phyloP scores from a whole-genome alignment of 2,888 invertebrate species.

The Monopis laevigella region DNA sequence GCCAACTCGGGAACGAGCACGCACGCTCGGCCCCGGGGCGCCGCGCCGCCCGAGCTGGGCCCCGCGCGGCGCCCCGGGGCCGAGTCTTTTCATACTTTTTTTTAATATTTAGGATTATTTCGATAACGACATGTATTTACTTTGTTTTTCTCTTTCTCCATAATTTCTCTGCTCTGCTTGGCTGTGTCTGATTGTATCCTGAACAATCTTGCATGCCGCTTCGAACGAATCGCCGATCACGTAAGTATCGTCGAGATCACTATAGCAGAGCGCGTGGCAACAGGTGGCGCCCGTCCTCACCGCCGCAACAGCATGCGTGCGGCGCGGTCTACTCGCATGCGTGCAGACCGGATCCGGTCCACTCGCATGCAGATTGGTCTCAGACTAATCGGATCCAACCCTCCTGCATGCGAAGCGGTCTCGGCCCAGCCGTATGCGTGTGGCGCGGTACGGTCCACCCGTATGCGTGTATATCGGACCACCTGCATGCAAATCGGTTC shows the following conservation, averaged over 20 bases:
- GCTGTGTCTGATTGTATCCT: constrained; percentile 84
- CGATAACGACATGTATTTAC: constrained; percentile 72
- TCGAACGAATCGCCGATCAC: constrained; percentile 77
- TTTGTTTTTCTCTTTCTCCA: constrained; percentile 78
- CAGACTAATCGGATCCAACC: too few species aligned
- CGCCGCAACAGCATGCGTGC: constrained; percentile 14
- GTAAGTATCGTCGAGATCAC: constrained; percentile 71
- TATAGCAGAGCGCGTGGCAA: too few species aligned
- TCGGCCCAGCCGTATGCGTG: too few species aligned
- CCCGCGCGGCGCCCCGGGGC: background rate
- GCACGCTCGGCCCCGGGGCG: background rate
- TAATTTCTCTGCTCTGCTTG: constrained; percentile 86
- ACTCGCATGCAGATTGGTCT: too few species aligned
- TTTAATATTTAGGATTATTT: constrained; percentile 55
- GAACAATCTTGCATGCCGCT: constrained; percentile 81
- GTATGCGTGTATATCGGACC: too few species aligned
- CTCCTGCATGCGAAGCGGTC: too few species aligned
- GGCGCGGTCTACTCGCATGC: constrained; percentile 1
- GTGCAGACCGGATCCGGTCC: background rate
- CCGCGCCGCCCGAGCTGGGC: background rate
- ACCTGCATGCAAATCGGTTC: too few species aligned
- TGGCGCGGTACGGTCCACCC: too few species aligned
- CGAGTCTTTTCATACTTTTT: constrained; percentile 57
- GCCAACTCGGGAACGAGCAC: background rate
- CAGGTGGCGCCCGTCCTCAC: too few species aligned